Evolutionary conservation across 2,113 vertebrate genomes (phyloP).

Genomic region (Oceanites oceanicus): DNA sequence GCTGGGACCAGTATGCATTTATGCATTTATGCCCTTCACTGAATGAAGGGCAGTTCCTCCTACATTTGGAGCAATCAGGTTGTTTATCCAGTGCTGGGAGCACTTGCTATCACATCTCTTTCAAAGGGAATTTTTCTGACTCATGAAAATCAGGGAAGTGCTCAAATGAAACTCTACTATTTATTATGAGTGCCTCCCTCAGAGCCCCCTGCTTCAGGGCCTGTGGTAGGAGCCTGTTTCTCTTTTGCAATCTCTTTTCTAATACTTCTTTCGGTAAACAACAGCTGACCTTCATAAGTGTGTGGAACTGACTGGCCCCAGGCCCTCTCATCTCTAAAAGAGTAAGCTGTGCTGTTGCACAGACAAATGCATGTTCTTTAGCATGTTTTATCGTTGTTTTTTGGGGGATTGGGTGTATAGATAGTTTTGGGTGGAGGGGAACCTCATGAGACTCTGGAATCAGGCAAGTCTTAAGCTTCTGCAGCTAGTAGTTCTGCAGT

Average conservation of each 20-base stretch:
- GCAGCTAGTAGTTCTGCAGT: neutral
- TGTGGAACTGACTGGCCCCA: neutral
- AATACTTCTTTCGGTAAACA: slow-evolving; percentile 23
- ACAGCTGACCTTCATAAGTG: neutral
- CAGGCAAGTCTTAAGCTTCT: neutral
- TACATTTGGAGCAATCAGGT: neutral
- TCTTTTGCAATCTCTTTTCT: slow-evolving; percentile 19
- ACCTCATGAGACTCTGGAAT: neutral
- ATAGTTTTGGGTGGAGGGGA: neutral
- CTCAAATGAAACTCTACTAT: neutral
- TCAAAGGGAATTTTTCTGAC: slow-evolving; percentile 12
- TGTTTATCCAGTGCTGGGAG: neutral
- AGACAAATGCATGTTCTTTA: neutral
- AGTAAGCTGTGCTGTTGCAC: neutral
- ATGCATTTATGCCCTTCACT: neutral
- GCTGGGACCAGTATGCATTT: neutral
- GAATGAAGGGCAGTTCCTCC: neutral
- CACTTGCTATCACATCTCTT: neutral
- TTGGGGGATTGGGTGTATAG: too few species aligned
- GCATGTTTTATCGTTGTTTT: neutral
- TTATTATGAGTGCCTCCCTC: neutral
- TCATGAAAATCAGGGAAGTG: neutral
- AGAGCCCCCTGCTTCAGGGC: neutral
- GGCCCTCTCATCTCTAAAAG: neutral
- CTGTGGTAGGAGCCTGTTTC: neutral